Base-by-base conservation (phyloP, 2,888 invertebrate species). In the Caenorhabditis sp. region DNA sequence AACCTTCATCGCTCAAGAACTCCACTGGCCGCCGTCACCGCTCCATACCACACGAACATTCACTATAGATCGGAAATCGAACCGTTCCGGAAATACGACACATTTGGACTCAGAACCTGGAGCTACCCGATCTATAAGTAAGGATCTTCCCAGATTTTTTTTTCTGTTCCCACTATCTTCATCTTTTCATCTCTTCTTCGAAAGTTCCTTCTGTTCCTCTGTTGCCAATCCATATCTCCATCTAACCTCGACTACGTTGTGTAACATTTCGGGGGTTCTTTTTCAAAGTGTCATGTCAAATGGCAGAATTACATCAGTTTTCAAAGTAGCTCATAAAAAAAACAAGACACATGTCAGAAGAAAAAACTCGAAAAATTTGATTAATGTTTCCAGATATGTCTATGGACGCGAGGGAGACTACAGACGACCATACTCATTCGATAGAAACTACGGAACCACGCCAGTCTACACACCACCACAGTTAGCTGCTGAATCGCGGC, bases 91-190 rank as follows among this genome's bases (percentile, higher is more conserved):
- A 91, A 91, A 82, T 91, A 91, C 80, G 91, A 91, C 76, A 90
- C 92, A 7, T 91, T 91, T 83, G 90, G 90, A 47, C 80, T 91
- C 51, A 86, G 91, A 44, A 91, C 91, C 8, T 91, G 91, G 91
- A 89, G 90, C 35, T 91, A 91, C 80, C 91, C 91, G 16, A 91
- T 91, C 59, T 90, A 91, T 83, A 91, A 91, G 91, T 91, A 51
- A 64, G 86, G 16, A 22, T 8, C 14, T 19, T 19, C 16, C 28
- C 28, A 14, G 26, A 8, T 24, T 51, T 24, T 7, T 51, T 24
- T 19, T 49, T 51, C n/a, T 14, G 47, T 35, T n/a, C 47, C 14
- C 6, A 16, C n/a, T n/a, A n/a, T n/a, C n/a, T n/a, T 14, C 47
- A 47, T 47, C 47, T 51, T 51, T 22, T 19, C 51, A 51, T 51